Percentiles rank a stretch among this genome's conserved stretches.
These are phyloP conservation scores for Adelognathus sp. DNA, from an alignment of 2,888 invertebrate species.

Conservation along the genomic window DNA sequence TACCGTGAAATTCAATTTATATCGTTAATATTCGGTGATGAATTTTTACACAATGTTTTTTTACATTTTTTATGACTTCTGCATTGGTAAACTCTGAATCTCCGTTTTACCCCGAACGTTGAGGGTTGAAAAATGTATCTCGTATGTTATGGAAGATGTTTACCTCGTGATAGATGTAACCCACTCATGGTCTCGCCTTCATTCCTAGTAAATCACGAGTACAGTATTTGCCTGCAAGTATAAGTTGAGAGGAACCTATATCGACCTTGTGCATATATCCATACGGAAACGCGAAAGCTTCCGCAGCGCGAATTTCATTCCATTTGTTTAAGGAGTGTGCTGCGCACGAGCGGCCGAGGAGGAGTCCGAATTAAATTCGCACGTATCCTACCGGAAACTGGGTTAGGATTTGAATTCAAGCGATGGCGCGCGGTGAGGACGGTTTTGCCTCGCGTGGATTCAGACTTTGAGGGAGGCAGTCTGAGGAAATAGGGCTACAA, in stretches of 20 bases:
- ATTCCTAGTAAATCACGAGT: not conserved
- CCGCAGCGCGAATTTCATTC: slow-evolving; percentile 36
- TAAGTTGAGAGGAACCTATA: not conserved
- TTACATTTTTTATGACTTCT: no score
- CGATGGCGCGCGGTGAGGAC: not conserved
- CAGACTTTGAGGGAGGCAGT: not conserved
- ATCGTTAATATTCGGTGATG: no score
- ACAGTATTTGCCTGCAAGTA: not conserved
- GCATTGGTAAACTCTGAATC: no score
- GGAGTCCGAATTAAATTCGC: slow-evolving; percentile 27
- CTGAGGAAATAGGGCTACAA: not conserved
- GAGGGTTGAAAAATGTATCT: not conserved
- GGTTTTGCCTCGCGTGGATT: slow-evolving; percentile 25
- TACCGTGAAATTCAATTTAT: no score
- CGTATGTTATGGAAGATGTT: not conserved
- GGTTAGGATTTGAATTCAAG: slow-evolving; percentile 66
- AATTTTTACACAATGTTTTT: no score
- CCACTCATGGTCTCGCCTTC: not conserved
- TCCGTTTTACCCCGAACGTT: no score
- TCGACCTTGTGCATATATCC: not conserved
- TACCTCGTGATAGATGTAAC: not conserved
- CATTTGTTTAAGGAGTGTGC: slow-evolving; percentile 33
- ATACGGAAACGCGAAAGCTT: not conserved
- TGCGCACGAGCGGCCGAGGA: slow-evolving; percentile 1
- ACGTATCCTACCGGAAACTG: slow-evolving; percentile 45